Evolutionary conservation across 2,113 vertebrate species (phyloP), one percentile per base, ranked within the genome.

Genomic region (Pelodiscus sinensis): DNA sequence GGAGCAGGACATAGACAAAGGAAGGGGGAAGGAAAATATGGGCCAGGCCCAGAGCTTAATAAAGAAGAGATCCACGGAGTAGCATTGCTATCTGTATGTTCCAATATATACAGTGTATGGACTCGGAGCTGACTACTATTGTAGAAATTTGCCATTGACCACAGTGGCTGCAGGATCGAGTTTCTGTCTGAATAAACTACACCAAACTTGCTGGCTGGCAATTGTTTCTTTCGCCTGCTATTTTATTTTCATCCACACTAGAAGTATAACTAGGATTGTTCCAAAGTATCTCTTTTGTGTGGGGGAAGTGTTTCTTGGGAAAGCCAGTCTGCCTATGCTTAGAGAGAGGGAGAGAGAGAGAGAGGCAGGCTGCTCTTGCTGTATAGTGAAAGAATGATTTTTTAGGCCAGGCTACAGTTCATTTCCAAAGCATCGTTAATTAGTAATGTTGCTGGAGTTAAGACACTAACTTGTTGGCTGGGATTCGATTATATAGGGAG

Each of bases 1-100:
- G 89, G 84, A 97, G 57, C 81, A 92, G 97, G 97, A 97, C 96
- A 95, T 85, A 91, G 86, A 96, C 44, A 44, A 96, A 97, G 97
- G 92, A 81, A 24, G 57, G 96, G 89, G 86, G 1, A 85, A 77
- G 94, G 96, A 92, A 95, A 94, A 95, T 97, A 94, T 96, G 97
- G 97, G 54, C 96, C 97, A 97, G 96, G 86, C 89, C 58, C 92
- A 88, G 93, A 51, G 90, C 77, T 35, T 19, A 94, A 95, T 60
- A 94, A 93, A 54, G 86, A 91, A 94, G 35, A 88, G 79, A 78
- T 65, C 82, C 18, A 51, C 57, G 81, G 38, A n/a, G 75, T 35
- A n/a, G 81, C 24, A 18, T 65, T 75, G 38, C 12, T 95, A 82
- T 93, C 54, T 86, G 52, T n/a, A 6, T 35, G 86, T 83, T 92